These are phyloP conservation scores for Malachius bipustulatus DNA, from an alignment of 2,888 invertebrate species.

Conservation along the genomic window DNA sequence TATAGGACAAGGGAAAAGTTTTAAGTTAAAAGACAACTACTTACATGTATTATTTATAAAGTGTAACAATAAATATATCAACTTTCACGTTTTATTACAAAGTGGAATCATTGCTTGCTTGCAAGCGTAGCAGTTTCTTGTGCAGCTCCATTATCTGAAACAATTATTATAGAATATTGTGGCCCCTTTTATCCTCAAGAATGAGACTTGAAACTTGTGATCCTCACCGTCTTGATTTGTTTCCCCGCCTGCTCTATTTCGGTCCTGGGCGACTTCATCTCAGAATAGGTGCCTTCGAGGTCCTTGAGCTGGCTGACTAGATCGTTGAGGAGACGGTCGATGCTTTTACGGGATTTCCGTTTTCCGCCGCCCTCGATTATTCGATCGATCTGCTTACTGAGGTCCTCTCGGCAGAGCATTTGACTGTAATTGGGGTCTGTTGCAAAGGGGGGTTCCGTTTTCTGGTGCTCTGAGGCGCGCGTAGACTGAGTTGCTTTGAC, in stretches of 20 bases:
- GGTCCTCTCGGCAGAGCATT: conserved; percentile 37
- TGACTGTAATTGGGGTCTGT: conserved; percentile 45
- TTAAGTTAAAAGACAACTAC: too few relatives aligned
- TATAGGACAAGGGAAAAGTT: too few relatives aligned
- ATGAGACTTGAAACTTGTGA: background rate
- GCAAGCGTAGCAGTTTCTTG: conserved; percentile 24
- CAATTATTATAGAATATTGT: too few relatives aligned
- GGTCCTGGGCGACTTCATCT: conserved; percentile 39
- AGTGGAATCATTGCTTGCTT: conserved; percentile 18
- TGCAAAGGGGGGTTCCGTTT: conserved; percentile 39
- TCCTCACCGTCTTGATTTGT: conserved; percentile 48
- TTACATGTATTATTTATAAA: too few relatives aligned
- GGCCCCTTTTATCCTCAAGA: too few relatives aligned
- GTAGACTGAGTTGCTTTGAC: conserved; percentile 22
- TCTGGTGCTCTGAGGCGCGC: background rate
- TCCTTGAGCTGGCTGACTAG: conserved; percentile 33
- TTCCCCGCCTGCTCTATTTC: conserved; percentile 43
- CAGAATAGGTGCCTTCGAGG: conserved; percentile 23
- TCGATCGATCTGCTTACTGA: conserved; percentile 25
- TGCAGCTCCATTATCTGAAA: conserved; percentile 28
- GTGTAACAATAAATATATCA: background rate
- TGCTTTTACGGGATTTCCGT: conserved; percentile 36
- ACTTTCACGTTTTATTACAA: conserved; percentile 6
- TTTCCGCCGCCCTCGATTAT: conserved; percentile 22
- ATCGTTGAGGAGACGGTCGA: conserved; percentile 33